Evolutionary conservation across 2,888 invertebrate genomes (phyloP), one percentile per base, ranked within the genome.

Genomic region (Synanthedon tipuliformis): DNA sequence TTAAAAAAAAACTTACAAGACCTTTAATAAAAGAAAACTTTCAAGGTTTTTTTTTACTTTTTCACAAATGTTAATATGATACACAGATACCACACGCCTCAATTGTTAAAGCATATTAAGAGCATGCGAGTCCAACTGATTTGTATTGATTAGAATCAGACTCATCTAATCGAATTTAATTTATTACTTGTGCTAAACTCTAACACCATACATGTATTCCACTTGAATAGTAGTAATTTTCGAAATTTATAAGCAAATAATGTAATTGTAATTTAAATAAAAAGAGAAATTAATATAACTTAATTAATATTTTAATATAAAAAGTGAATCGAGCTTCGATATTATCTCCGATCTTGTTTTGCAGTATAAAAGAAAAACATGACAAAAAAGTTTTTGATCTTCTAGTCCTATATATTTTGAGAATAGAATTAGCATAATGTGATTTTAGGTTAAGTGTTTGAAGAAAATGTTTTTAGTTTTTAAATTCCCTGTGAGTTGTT

Each of bases 361-460:
- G 74, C 75, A 62, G 59, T 55, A 60, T 63, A 58, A 34, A 34
- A 64, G 53, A 55, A 58, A 56, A 58, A 56, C 56, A 57, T 57
- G 55, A 57, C 34, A 59, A 61, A 59, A 58, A 63, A 62, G 61
- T 64, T 66, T 70, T 70, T 73, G 69, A 74, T 69, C 72, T 78
- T 84, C 84, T 84, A 84, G 84, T 84, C 84, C 69, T 65, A 55
- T 64, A 55, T 76, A 74, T 63, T 68, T 57, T 67, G 75, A 78
- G 59, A 54, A 57, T 62, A 64, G 58, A 59, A 51, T 60, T 63
- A 60, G 59, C 34, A 41, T 55, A 66, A 63, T 56, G 66, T 65
- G 64, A 65, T 65, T 56, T 51, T 65, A 64, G 61, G 52, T 41
- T 59, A 62, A 60, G 53, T 51, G 62, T 63, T 12, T 12, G 45